A percentile compares a stretch with the other conserved stretches of the same genome.
These are phyloP conservation scores for Sycophaga agraensis DNA, from an alignment of 1,140 invertebrate genomes.

Conservation along the genomic window DNA sequence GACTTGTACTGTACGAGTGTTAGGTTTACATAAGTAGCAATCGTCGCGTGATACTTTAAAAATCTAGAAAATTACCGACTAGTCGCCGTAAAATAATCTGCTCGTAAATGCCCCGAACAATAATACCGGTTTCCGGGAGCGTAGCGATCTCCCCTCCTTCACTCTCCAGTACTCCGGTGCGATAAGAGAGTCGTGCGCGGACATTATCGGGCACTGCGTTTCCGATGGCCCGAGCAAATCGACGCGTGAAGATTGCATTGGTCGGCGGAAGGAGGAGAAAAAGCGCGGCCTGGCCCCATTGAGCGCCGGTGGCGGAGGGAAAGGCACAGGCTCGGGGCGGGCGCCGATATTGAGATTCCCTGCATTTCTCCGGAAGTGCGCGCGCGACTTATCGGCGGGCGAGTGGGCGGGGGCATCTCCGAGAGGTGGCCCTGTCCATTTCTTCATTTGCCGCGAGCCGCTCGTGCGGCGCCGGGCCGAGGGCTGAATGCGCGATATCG, in stretches of 20 bases:
- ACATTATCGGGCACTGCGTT: no score
- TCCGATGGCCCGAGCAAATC: conserved; percentile 4
- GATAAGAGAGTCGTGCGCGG: no score
- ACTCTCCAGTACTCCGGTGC: no score
- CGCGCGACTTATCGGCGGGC: background rate
- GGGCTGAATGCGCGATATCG: background rate
- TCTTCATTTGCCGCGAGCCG: conserved; percentile 11
- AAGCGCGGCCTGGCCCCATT: no score
- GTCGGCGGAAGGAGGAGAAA: background rate
- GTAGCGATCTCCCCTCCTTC: no score
- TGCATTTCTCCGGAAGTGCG: conserved; percentile 6
- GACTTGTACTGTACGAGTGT: no score
- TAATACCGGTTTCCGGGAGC: no score
- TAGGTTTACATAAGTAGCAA: no score
- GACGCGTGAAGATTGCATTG: conserved; percentile 15
- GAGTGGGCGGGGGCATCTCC: background rate
- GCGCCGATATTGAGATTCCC: conserved; percentile 22
- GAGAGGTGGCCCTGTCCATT: conserved; percentile 21
- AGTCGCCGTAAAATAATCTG: no score
- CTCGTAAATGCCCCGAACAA: no score
- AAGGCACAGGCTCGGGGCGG: background rate
- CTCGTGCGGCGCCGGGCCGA: background rate
- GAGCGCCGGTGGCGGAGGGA: background rate
- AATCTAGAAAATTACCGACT: no score
- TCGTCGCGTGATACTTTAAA: no score